Base-by-base conservation (phyloP, 92 coral and sea anemone genomes). In the Siderastrea radians region DNA sequence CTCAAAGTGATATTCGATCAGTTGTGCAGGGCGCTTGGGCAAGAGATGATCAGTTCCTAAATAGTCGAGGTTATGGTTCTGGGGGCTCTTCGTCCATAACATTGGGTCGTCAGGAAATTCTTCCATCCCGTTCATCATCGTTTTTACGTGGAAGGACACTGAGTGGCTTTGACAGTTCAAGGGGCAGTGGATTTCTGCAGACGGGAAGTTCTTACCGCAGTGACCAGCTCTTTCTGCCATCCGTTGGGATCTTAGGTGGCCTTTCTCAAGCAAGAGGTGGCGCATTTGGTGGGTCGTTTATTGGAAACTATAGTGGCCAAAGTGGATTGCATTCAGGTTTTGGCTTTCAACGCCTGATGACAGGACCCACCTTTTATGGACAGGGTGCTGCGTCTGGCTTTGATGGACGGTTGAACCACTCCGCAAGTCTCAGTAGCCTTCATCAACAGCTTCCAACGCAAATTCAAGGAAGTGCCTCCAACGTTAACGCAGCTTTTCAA, bases 161-260 rank as follows among this genome's bases (percentile, higher is more conserved):
- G 58, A 59, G 69, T 71, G 69, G 78, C 2, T 82, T 82, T 82
- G 77, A 58, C 48, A 58, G 78, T 47, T 69, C 75, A 57, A n/a
- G 26, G 47, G 51, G 58, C 62, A 66, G 50, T 14, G 62, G 49
- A 3, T 58, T 55, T 12, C 17, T 45, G 45, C 86, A 69, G 19
- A 0, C 69, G 44, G 53, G 57, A 58, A 38, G 48, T 54, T 43
- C 85, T 54, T 68, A 43, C 47, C 85, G 67, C 54, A 46, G 19
- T 71, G 78, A 70, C 38, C 78, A 71, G 43, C n/a, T 53, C 59
- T 82, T 82, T 55, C 53, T 82, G 38, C 86, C 86, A 48, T 82
- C 86, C 3, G 78, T 70, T 82, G 86, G 86, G 10, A 82, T 82
- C 48, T 57, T 69, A 15, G 86, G 78, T 8, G 86, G 86, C 55